These are phyloP conservation scores for Hirtodrosophila confusa DNA, from an alignment of 2,888 invertebrate species.

Conservation along the genomic window DNA sequence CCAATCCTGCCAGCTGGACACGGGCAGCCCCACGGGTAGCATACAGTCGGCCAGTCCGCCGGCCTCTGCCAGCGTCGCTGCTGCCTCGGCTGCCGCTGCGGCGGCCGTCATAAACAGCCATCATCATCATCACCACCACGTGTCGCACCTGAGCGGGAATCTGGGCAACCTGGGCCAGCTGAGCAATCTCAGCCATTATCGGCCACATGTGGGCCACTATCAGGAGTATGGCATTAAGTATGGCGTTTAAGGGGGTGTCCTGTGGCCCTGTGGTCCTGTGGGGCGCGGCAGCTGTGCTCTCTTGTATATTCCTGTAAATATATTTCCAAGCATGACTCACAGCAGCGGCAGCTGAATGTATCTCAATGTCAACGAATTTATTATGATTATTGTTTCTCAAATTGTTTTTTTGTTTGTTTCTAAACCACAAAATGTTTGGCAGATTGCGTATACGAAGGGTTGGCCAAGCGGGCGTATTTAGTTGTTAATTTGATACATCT, in stretches of 20 bases:
- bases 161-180: conserved; percentile 83
- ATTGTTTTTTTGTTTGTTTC: conserved; percentile 26
- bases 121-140: conserved; percentile 82
- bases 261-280: not conserved
- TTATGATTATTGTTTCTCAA: conserved; percentile 17
- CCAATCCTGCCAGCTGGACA: conserved; percentile 84
- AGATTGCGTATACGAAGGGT: conserved; percentile 50
- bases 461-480: conserved; percentile 34
- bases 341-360: conserved; percentile 47
- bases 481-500: conserved; percentile 44
- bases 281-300: conserved; percentile 63
- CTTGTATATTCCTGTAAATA: conserved; percentile 76
- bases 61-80: conserved; percentile 70
- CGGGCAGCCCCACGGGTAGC: conserved; percentile 84
- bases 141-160: conserved; percentile 81
- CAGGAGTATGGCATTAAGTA: conserved; percentile 85
- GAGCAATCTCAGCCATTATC: conserved; percentile 83
- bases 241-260: conserved; percentile 78
- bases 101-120: conserved; percentile 81
- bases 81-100: conserved; percentile 75
- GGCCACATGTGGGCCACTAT: conserved; percentile 83
- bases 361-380: conserved; percentile 55
- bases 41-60: conserved; percentile 84
- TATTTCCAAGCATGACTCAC: conserved; percentile 67
- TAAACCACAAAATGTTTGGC: conserved; percentile 6